Evolutionary conservation across 2,113 vertebrate species (phyloP), one percentile per base, ranked within the genome.

Genomic region (Periophthalmus modestus): DNA sequence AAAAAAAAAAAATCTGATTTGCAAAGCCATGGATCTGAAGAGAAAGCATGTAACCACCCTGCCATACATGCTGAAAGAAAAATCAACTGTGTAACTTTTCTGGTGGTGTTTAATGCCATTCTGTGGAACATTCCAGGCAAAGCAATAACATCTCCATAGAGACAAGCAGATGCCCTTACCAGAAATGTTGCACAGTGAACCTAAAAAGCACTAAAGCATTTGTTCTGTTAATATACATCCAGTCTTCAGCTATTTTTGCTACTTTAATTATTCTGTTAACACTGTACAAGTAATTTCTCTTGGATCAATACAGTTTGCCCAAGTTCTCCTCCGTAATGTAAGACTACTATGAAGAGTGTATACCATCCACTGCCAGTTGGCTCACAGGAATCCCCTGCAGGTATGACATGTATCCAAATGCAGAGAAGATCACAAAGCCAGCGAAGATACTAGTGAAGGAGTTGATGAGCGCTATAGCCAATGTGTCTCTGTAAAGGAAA

Each of bases 361-460:
- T 68, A 94, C 94, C 94, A 57, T 94, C 94, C 13, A 94, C 93
- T 18, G 94, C 93, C 66, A 94, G 80, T 0, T 93, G 21, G 12
- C 48, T 81, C 71, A 94, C 79, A 15, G 91, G 89, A 52, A 94
- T 80, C 14, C 85, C 86, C 74, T 93, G 92, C 21, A 94, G 85
- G 58, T 93, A 47, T n/a, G 94, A 94, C 94, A 94, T 94, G 79
- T 93, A 94, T 4, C 94, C 94, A 24, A 94, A 90, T 1, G 93
- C 94, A 16, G 94, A 94, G 84, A 94, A 94, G 65, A 94, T 94
- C 54, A 94, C 92, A 68, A 94, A 94, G 0, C 94, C 94, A 54
- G 94, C 86, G 54, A 94, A 62, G 74, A 94, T 91, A 47, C 93
- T 94, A 61, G 94, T 94, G 46, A 88, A 2, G 7, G 93, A 93